phyloP scores from a whole-genome alignment of 1,140 invertebrate genomes.

The Hyles euphorbiae region DNA sequence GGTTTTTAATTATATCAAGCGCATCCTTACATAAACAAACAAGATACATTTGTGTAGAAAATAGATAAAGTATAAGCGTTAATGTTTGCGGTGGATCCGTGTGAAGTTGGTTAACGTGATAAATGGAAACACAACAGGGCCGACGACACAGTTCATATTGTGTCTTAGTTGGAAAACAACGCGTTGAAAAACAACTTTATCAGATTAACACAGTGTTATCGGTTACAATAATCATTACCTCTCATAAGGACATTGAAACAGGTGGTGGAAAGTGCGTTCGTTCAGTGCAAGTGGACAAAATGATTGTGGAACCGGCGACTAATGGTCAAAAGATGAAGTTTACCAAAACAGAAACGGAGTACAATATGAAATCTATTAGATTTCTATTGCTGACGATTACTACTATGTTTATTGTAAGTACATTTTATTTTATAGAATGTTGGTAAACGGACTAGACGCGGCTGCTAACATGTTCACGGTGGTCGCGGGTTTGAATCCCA shows the following conservation, averaged over 20 bases:
- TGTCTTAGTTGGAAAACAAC: constrained; percentile 11
- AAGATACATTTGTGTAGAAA: too few relatives aligned
- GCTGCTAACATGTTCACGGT: too few relatives aligned
- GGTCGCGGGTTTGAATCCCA: too few relatives aligned
- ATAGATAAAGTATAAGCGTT: too few relatives aligned
- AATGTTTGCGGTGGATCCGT: too few relatives aligned
- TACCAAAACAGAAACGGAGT: constrained; percentile 57
- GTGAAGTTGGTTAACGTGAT: too few relatives aligned
- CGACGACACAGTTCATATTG: constrained; percentile 2
- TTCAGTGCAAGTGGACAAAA: constrained; percentile 16
- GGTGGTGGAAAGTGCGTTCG: constrained; percentile 2
- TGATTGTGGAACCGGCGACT: constrained; percentile 18
- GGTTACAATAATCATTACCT: constrained; percentile 4
- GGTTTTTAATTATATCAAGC: too few relatives aligned
- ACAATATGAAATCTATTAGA: constrained; percentile 67
- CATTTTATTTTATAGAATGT: not conserved
- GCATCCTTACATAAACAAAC: too few relatives aligned
- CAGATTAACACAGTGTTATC: constrained; percentile 16
- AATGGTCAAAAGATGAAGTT: constrained; percentile 45
- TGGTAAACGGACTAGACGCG: too few relatives aligned
- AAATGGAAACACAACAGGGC: too few relatives aligned
- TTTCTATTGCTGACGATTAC: constrained; percentile 66
- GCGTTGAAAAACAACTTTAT: constrained; percentile 19
- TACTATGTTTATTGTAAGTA: constrained; percentile 68
- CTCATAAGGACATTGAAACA: constrained; percentile 9